Evolutionary conservation across 2,888 invertebrate genomes (phyloP), one percentile per base, ranked within the genome.

Genomic region (Daptonema setosum): DNA sequence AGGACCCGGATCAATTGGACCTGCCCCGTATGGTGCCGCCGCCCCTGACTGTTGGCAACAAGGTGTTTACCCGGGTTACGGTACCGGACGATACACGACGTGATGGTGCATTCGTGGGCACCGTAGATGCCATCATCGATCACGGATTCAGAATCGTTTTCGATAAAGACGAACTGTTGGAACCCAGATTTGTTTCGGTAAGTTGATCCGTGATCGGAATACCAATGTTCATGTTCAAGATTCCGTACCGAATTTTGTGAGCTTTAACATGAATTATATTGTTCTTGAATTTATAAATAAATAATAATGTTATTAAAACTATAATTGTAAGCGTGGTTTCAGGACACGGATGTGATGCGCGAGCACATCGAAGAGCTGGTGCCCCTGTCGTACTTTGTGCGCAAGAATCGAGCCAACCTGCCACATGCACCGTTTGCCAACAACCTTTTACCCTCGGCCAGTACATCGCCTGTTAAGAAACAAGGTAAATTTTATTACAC

Each of bases 101-200:
- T 45, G 69, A 69, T 57, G 68, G 68, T 1, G 63, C 69, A 17
- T 69, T 65, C 56, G 61, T 66, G n/a, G 69, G 68, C 5, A 62
- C 64, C 1, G 64, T 69, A 45, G 68, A 68, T 57, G 68, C 68
- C 1, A 60, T 69, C 5, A 51, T 65, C 28, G 62, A 62, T n/a
- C 62, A 65, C 52, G 63, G 64, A 11, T 69, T 67, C 58, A 58
- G 68, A 45, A 61, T 69, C n/a, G 59, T 64, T 20, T 69, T 69
- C 59, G 69, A 69, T n/a, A 67, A 67, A 59, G 65, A 64, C 29
- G 59, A 60, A 8, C 52, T 62, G 28, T 53, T 61, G 25, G 60
- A 60, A 26, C 61, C 63, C 14, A 52, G 61, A 28, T 55, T 61
- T 24, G 61, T 65, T n/a, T 52, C 56, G 25, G 65, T 63, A 52